Percentiles rank a stretch among this genome's conserved stretches.
These are phyloP conservation scores for Craniophora ligustri DNA, from an alignment of 2,888 invertebrate species.

Conservation along the genomic window DNA sequence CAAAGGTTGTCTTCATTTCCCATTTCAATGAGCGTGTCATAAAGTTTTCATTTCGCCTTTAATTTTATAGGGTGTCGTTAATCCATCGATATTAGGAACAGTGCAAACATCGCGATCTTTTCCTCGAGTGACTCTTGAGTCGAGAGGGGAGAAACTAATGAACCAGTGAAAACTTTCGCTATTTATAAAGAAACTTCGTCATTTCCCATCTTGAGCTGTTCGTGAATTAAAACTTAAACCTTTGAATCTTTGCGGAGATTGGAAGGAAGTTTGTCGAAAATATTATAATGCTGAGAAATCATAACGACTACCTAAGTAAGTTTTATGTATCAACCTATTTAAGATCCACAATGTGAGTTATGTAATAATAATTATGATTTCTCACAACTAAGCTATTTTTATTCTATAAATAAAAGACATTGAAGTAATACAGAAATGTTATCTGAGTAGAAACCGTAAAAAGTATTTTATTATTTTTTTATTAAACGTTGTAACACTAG, in stretches of 20 bases:
- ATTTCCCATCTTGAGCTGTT: constrained; percentile 44
- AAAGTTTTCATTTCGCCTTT: constrained; percentile 75
- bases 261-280: constrained; percentile 22
- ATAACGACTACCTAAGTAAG: not conserved
- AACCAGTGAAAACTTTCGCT: constrained; percentile 69
- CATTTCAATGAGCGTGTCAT: constrained; percentile 18
- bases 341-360: too few relatives aligned
- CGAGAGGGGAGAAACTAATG: constrained; percentile 75
- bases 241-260: constrained; percentile 14
- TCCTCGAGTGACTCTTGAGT: constrained; percentile 63
- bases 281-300: constrained; percentile 16
- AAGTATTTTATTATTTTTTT: too few relatives aligned
- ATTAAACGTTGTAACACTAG: too few relatives aligned
- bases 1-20: not conserved
- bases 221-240: constrained; percentile 40
- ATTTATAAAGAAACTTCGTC: constrained; percentile 59
- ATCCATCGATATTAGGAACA: constrained; percentile 83
- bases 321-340: too few relatives aligned
- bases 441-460: too few relatives aligned
- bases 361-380: too few relatives aligned
- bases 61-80: constrained; percentile 82
- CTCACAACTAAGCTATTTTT: too few relatives aligned
- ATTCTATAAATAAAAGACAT: too few relatives aligned
- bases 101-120: constrained; percentile 74
- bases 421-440: too few relatives aligned